Percentiles rank a stretch among this genome's conserved stretches.
Evolutionary conservation across 2,797 vertebrate species (phyloP).

Genomic region (Molothrus aeneus): DNA sequence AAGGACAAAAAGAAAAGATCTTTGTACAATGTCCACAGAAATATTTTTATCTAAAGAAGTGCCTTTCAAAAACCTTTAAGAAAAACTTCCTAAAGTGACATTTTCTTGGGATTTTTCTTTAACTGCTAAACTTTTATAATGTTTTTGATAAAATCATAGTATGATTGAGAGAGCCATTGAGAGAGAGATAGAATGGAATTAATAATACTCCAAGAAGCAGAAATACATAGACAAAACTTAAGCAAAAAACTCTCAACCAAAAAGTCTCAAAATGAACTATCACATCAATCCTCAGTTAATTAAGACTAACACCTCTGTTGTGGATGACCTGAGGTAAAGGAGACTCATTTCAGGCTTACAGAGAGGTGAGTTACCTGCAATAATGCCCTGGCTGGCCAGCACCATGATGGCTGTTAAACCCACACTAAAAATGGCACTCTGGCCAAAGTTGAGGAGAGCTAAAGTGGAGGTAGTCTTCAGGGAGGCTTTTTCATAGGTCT

Average conservation of each 20-base stretch:
- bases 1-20: background rate
- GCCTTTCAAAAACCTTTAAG: background rate
- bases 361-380: slow-evolving; percentile 82
- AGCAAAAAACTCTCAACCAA: background rate
- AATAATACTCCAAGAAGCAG: background rate
- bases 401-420: slow-evolving; percentile 94
- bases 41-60: background rate
- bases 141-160: background rate
- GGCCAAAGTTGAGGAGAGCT: slow-evolving; percentile 96
- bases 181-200: background rate
- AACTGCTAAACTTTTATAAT: background rate
- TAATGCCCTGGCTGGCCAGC: slow-evolving; percentile 92
- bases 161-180: background rate
- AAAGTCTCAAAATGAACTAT: background rate
- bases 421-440: slow-evolving; percentile 91
- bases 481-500: slow-evolving; percentile 90
- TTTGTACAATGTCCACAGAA: background rate
- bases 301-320: background rate
- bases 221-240: background rate
- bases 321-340: background rate
- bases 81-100: background rate
- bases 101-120: background rate
- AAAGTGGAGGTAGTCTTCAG: slow-evolving; percentile 94
- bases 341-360: background rate
- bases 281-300: background rate